Conservation (phyloP, 92 coral and sea anemone species). For the Pocillopora meandrina region DNA sequence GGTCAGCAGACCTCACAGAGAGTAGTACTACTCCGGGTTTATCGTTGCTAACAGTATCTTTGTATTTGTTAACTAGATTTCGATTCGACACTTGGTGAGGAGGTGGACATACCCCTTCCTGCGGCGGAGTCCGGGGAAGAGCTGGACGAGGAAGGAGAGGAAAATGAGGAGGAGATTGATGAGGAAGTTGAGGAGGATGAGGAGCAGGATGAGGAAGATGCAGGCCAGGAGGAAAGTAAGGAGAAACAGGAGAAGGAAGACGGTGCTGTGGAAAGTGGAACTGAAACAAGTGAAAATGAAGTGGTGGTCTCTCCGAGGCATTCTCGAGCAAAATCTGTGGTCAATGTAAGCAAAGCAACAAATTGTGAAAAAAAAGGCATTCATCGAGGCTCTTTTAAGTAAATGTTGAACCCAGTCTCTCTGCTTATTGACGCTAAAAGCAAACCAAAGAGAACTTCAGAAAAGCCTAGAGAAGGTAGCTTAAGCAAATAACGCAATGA, state of each 20-base stretch:
- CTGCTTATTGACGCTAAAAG: too few species aligned
- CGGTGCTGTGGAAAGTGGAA: constrained; percentile 56
- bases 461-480: too few species aligned
- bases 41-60: background rate
- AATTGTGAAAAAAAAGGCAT: too few species aligned
- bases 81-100: constrained; percentile 79
- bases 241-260: constrained; percentile 35
- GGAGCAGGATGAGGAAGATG: constrained; percentile 10
- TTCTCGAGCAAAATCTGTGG: constrained; percentile 62
- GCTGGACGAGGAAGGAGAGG: constrained; percentile 38
- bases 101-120: constrained; percentile 76
- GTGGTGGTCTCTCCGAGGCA: constrained; percentile 91
- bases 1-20: background rate
- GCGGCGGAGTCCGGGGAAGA: constrained; percentile 32
- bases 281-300: constrained; percentile 91
- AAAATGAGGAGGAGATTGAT: background rate
- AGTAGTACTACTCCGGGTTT: background rate
- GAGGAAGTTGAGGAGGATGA: constrained; percentile 4
- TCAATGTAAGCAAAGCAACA: constrained; percentile 50
- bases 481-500: too few species aligned
- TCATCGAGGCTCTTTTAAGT: too few species aligned
- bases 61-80: constrained; percentile 21
- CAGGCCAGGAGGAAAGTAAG: background rate
- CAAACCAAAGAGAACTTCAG: too few species aligned
- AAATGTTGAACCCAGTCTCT: too few species aligned